Conservation (phyloP, 2,888 invertebrate genomes). For the Masnerella sp. region DNA sequence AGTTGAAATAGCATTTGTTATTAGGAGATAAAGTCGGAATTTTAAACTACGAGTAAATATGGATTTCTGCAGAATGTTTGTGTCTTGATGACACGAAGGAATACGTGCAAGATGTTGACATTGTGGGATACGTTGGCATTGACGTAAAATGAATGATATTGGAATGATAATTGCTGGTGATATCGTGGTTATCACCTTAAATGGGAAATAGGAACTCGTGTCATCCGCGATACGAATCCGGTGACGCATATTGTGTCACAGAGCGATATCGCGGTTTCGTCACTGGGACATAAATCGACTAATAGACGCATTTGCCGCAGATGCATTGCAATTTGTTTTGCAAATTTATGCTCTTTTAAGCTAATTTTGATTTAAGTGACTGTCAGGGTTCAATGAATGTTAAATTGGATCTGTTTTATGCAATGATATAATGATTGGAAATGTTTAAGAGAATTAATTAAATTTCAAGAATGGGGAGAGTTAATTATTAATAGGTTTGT, state of each 20-base stretch:
- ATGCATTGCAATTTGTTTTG: neutral
- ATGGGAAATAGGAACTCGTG: constrained; percentile 19
- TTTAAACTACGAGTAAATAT: too few species aligned
- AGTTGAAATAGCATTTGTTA: too few species aligned
- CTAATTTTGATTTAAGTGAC: neutral
- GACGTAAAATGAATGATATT: constrained; percentile 21
- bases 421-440: too few species aligned
- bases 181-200: constrained; percentile 2
- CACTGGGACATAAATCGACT: constrained; percentile 16
- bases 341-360: neutral
- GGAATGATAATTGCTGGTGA: neutral
- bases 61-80: too few species aligned
- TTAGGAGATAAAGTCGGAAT: too few species aligned
- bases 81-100: too few species aligned
- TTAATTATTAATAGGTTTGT: neutral
- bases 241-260: constrained; percentile 29
- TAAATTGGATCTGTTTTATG: too few species aligned
- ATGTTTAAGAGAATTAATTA: too few species aligned
- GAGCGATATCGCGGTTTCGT: constrained; percentile 22
- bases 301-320: constrained; percentile 1
- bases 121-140: too few species aligned
- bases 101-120: too few species aligned
- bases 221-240: constrained; percentile 15
- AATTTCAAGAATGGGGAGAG: neutral
- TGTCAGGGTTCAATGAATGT: too few species aligned